A percentile compares a stretch with the other conserved stretches of the same genome.
phyloP scores from a whole-genome alignment of 2,888 invertebrate genomes.

The Rhimphoctona megacephalus region DNA sequence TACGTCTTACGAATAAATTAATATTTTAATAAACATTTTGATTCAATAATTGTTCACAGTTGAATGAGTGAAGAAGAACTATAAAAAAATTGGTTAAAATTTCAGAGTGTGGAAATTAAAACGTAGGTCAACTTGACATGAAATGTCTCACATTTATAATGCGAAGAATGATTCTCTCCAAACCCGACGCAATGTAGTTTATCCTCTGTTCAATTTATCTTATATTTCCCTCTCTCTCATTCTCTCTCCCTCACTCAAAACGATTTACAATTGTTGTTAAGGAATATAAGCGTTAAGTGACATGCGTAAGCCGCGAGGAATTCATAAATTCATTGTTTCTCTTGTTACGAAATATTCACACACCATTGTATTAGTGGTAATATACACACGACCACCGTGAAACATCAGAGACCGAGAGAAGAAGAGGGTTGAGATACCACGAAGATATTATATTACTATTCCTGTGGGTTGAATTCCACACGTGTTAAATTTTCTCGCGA shows the following conservation, averaged over 20 bases:
- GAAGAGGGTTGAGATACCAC: constrained; percentile 36
- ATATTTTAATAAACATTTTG: not conserved
- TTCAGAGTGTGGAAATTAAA: not conserved
- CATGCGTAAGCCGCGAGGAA: constrained; percentile 71
- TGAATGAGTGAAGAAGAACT: not conserved
- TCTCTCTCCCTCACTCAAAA: constrained; percentile 13
- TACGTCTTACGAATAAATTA: not conserved
- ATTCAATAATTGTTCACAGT: not conserved
- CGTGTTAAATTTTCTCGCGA: constrained; percentile 61
- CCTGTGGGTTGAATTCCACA: constrained; percentile 70
- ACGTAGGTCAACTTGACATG: not conserved
- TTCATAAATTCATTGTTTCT: constrained; percentile 71
- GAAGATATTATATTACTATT: constrained; percentile 64
- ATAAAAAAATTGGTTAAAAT: not conserved
- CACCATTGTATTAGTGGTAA: constrained; percentile 33
- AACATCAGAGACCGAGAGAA: not conserved
- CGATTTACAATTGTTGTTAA: constrained; percentile 61
- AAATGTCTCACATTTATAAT: constrained; percentile 35
- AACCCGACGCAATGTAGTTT: constrained; percentile 58
- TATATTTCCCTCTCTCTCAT: constrained; percentile 3
- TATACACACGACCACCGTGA: constrained; percentile 15
- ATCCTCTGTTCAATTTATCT: constrained; percentile 55
- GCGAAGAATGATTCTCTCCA: constrained; percentile 47
- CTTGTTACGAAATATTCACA: constrained; percentile 58
- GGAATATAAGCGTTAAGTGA: constrained; percentile 62